Evolutionary conservation across 2,113 vertebrate species (phyloP), one percentile per base, ranked within the genome.

Genomic region (Prinia subflava): DNA sequence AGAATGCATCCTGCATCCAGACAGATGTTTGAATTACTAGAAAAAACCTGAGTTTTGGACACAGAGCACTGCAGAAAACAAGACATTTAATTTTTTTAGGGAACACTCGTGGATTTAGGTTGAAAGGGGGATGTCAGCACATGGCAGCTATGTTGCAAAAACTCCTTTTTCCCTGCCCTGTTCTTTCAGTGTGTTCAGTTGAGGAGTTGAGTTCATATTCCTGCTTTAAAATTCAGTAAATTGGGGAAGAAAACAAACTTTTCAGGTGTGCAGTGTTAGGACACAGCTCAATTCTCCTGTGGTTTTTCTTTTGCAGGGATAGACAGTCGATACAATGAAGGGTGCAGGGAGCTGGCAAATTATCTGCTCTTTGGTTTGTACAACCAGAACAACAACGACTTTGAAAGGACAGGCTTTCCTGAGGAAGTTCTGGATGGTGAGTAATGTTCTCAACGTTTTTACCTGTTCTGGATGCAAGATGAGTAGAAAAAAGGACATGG

Each of bases 381-480:
- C 73, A 99, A 98, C 92, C 98, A 98, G 90, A 98, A 95, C 94
- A 98, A 97, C 95, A 96, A 98, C 1, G 98, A 98, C 90, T 96
- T 98, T 46, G 99, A 99, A 44, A 97, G 98, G 91, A 97, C 96
- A 2, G 99, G 98, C 28, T 99, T 99, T 97, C 98, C 99, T 41
- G 99, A 99, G 95, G 99, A 99, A 96, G 98, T 99, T 93, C 97
- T 99, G 25, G 99, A 99, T 96, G 99, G 99, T 99, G 95, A 98
- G 98, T 96, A 30, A 47, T n/a, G 3, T 11, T 9, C 14, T 46
- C 4, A 13, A 3, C 4, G 0, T 35, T 57, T 87, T 71, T 19
- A 56, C 13, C n/a, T 49, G 0, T 59, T 59, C 35, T 75, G 59
- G 49, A 6, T 8, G 11, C n/a, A 49, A 20, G 8, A 8, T 28